Evolutionary conservation across 2,113 vertebrate species (phyloP).

Genomic region (Tetraodon nigroviridis): DNA sequence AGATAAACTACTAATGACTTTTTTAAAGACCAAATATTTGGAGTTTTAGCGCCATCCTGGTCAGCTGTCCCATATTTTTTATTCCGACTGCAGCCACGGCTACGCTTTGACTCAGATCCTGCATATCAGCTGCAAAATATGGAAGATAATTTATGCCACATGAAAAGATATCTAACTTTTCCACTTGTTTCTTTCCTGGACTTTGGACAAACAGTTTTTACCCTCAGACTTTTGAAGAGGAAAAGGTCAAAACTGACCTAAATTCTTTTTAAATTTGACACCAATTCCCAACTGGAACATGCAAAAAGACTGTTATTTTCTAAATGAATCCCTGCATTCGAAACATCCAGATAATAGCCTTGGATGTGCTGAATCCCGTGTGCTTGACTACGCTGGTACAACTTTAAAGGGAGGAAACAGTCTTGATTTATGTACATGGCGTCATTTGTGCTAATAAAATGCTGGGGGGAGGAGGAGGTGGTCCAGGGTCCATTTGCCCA

Average conservation of each 20-base stretch:
- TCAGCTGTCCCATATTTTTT: too few relatives aligned
- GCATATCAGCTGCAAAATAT: too few relatives aligned
- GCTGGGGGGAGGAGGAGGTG: neutral
- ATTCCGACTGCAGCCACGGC: too few relatives aligned
- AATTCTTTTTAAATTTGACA: neutral
- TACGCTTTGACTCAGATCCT: too few relatives aligned
- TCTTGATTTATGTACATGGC: slow-evolving; percentile 26
- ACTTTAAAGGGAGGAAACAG: slow-evolving; percentile 20
- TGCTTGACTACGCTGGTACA: slow-evolving; percentile 9
- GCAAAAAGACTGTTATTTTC: slow-evolving; percentile 17
- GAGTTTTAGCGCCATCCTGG: too few relatives aligned
- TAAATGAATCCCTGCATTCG: slow-evolving; percentile 31
- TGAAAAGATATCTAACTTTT: too few relatives aligned
- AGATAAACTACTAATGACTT: too few relatives aligned
- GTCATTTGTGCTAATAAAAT: slow-evolving; percentile 13
- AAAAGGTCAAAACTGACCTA: neutral
- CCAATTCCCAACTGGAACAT: neutral
- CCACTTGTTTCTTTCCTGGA: too few relatives aligned
- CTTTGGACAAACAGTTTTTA: neutral
- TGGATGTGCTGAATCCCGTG: slow-evolving; percentile 20
- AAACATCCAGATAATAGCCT: too few relatives aligned
- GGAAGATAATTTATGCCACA: too few relatives aligned
- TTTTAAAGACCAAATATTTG: too few relatives aligned
- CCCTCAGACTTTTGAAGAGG: neutral
- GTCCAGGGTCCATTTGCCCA: neutral